Percentiles rank a stretch among this genome's conserved stretches.
These are phyloP conservation scores for Andrena cerasifolii DNA, from an alignment of 1,140 invertebrate genomes.

Conservation along the genomic window DNA sequence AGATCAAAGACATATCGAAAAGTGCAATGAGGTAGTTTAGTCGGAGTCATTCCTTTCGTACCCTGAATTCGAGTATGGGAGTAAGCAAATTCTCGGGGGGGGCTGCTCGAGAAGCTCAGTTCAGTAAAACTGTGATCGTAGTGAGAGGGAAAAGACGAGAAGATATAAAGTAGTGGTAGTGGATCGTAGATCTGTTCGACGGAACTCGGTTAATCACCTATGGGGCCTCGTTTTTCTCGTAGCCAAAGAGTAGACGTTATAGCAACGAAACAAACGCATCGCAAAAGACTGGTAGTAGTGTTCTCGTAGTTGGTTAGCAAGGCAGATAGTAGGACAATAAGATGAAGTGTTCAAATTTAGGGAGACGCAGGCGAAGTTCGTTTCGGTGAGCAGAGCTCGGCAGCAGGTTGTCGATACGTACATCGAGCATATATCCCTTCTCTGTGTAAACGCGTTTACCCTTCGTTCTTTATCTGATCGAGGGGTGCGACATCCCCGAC, in stretches of 20 bases:
- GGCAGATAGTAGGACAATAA: slow-evolving; percentile 73
- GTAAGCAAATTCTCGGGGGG: slow-evolving; percentile 69
- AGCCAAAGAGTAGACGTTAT: slow-evolving; percentile 65
- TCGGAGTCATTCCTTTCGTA: slow-evolving; percentile 61
- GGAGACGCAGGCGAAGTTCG: slow-evolving; percentile 33
- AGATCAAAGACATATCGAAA: slow-evolving; percentile 61
- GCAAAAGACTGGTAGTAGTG: slow-evolving; percentile 79
- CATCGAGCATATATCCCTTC: slow-evolving; percentile 36
- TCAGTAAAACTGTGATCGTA: slow-evolving; percentile 81
- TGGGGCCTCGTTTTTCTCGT: slow-evolving; percentile 76
- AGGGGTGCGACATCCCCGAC: too few species aligned
- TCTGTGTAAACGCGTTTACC: not conserved
- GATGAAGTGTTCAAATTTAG: slow-evolving; percentile 72
- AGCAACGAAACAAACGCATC: slow-evolving; percentile 60
- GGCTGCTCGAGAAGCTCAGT: slow-evolving; percentile 74
- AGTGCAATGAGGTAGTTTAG: slow-evolving; percentile 76
- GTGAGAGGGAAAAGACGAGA: slow-evolving; percentile 48
- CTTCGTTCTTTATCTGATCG: not conserved
- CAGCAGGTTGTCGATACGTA: slow-evolving; percentile 20
- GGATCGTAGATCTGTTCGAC: slow-evolving; percentile 54
- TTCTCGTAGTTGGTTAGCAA: slow-evolving; percentile 71
- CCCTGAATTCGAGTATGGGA: slow-evolving; percentile 52
- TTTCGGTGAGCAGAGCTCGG: slow-evolving; percentile 45
- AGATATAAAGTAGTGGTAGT: slow-evolving; percentile 54
- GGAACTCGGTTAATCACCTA: slow-evolving; percentile 71